Evolutionary conservation across 1,140 invertebrate species (phyloP), one percentile per base, ranked within the genome.

Genomic region (Drosophila mojavensis): DNA sequence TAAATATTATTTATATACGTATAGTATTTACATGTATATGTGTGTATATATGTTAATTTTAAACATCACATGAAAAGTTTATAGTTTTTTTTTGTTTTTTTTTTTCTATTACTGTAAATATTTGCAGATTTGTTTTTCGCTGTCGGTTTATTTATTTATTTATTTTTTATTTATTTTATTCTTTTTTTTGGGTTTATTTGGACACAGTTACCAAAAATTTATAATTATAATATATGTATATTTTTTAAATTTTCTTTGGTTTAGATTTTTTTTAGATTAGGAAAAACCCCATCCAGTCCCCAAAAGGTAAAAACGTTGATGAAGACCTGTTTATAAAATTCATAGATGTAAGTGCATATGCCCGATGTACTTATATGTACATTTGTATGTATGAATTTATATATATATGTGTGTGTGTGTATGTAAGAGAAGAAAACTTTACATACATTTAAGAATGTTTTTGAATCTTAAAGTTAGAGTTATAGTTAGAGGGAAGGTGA

Each of bases 41-140:
- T 56, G 11, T 55, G 43, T 63, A 41, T 58, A 59, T 70, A 45
- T 60, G 58, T 82, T 82, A 82, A 84, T 78, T 67, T 86, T 89
- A 81, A 88, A 88, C 76, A 88, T 88, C 83, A 88, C 80, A 89
- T 88, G 73, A 81, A 81, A 89, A 80, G 77, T 88, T 89, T 78
- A 75, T 78, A 56, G 65, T 24, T 75, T 63, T 75, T 76, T 33
- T 9, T 54, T 75, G 67, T 72, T 51, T 24, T 51, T 3, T 47
- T 15, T 47, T 20, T 26, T 28, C 11, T 5, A 50, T 62, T 58
- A 36, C n/a, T 48, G 28, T 56, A 45, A 48, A 60, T 55, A 47
- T 47, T 28, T 20, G 47, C 30, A 39, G 33, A 61, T 66, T 65
- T 60, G 64, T 51, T 78, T 68, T 41, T n/a, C 33, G 26, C 55